phyloP scores from a whole-genome alignment of 2,888 invertebrate species.

The Drosophila mulleri region DNA sequence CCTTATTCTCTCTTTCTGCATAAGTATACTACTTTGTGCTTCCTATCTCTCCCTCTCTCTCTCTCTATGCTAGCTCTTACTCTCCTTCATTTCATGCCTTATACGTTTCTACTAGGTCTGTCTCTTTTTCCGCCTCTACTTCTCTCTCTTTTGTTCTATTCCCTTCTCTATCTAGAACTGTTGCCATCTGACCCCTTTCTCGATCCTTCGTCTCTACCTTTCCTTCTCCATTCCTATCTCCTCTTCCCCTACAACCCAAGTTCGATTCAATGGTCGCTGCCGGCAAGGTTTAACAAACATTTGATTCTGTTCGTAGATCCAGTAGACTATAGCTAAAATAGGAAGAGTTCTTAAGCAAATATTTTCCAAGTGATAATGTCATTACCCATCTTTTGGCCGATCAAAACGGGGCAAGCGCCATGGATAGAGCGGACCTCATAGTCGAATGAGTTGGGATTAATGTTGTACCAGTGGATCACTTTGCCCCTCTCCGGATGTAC shows the following conservation, averaged over 20 bases:
- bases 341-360: neutral
- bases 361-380: neutral
- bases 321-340: slow-evolving; percentile 19
- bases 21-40: too few species aligned
- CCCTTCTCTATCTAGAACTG: too few species aligned
- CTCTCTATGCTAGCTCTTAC: too few species aligned
- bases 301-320: slow-evolving; percentile 36
- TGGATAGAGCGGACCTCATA: slow-evolving; percentile 1
- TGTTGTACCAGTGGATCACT: slow-evolving; percentile 25
- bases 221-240: neutral
- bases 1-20: too few species aligned
- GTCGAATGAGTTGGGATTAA: slow-evolving; percentile 6
- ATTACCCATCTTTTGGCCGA: slow-evolving; percentile 35
- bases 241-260: neutral
- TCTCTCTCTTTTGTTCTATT: too few species aligned
- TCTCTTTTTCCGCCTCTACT: too few species aligned
- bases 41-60: too few species aligned
- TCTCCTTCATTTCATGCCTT: too few species aligned
- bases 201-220: too few species aligned
- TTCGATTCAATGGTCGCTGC: neutral
- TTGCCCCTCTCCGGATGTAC: slow-evolving; percentile 37
- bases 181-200: too few species aligned
- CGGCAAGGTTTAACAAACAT: slow-evolving; percentile 34
- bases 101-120: too few species aligned
- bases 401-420: slow-evolving; percentile 30